Evolutionary conservation across 2,888 invertebrate species (phyloP).

Genomic region (Timema cristinae): DNA sequence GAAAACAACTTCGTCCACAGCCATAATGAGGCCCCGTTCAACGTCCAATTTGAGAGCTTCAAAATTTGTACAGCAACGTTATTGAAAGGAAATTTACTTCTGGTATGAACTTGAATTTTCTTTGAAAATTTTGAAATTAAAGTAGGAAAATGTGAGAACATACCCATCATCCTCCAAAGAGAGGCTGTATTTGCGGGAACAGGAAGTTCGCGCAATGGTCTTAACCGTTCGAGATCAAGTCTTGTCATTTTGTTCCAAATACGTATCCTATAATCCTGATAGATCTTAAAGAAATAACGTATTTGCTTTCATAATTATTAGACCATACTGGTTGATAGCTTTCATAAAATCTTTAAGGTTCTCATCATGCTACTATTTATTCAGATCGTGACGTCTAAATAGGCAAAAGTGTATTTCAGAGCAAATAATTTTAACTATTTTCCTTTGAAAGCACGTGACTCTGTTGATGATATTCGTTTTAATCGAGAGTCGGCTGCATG

Average conservation of each 20-base stretch:
- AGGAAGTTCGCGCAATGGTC: neutral
- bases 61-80: neutral
- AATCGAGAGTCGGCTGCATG: constrained; percentile 27
- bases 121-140: constrained; percentile 6
- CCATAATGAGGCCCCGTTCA: neutral
- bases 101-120: neutral
- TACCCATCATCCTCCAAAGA: neutral
- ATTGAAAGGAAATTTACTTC: constrained; percentile 6
- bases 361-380: too few species aligned
- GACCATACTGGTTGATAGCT: constrained; percentile 1
- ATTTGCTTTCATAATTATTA: neutral
- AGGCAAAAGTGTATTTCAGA: too few species aligned
- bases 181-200: neutral
- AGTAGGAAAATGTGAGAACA: constrained; percentile 15
- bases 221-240: neutral
- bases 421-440: too few species aligned
- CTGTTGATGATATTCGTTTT: constrained; percentile 29
- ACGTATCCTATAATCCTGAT: neutral
- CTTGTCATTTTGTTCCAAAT: neutral
- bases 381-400: too few species aligned
- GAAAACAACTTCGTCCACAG: constrained; percentile 9
- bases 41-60: neutral
- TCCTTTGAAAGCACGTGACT: constrained; percentile 9
- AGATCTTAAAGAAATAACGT: neutral
- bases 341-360: neutral